Evolutionary conservation across 2,113 vertebrate genomes (phyloP).

Genomic region (Delphinapterus leucas): DNA sequence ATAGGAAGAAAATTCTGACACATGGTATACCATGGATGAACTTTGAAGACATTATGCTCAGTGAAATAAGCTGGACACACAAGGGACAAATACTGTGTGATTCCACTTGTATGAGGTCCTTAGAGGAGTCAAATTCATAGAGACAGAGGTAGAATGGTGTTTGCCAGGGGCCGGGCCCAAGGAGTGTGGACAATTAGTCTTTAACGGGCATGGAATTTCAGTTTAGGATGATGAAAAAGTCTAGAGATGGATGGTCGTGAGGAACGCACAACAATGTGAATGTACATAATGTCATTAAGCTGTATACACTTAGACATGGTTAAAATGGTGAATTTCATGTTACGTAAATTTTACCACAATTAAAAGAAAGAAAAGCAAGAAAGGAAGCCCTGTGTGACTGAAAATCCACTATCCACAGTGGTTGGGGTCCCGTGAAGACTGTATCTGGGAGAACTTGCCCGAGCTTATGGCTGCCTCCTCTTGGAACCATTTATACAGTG

Average conservation of each 20-base stretch:
- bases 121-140: neutral
- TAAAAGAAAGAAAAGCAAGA: neutral
- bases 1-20: neutral
- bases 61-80: neutral
- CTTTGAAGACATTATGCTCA: neutral
- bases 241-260: neutral
- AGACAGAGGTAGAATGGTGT: neutral
- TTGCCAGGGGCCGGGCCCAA: too few relatives aligned
- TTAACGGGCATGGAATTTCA: neutral
- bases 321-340: neutral
- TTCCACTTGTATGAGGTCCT: neutral
- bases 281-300: neutral
- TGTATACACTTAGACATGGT: neutral
- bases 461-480: neutral
- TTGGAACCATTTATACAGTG: neutral
- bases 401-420: neutral
- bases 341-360: neutral
- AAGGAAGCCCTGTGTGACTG: neutral
- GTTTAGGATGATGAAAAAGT: neutral
- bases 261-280: neutral
- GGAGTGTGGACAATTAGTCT: neutral
- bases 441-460: neutral
- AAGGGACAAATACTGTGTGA: neutral
- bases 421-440: rapidly evolving
- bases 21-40: neutral